Evolutionary conservation across 2,797 vertebrate species (phyloP).

Genomic region (Cuculus canorus): DNA sequence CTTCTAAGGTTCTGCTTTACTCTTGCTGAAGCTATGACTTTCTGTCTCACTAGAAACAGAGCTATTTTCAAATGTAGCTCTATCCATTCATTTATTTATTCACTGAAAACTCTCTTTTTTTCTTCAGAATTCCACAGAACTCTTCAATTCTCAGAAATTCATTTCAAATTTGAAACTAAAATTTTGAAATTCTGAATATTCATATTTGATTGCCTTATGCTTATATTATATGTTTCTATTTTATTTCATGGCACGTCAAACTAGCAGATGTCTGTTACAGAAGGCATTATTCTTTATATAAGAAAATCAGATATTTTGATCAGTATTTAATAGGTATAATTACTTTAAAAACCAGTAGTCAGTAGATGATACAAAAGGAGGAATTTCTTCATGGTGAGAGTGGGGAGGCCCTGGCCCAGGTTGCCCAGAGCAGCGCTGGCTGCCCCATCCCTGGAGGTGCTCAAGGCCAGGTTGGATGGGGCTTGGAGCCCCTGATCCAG

Average conservation of each 20-base stretch:
- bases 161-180: neutral
- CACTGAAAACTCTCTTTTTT: neutral
- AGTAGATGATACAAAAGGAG: no score
- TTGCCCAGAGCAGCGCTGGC: no score
- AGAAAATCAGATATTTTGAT: slow-evolving; percentile 14
- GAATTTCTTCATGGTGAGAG: no score
- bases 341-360: neutral
- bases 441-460: no score
- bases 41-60: accelerated
- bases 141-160: neutral
- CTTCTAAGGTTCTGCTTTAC: neutral
- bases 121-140: neutral
- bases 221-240: neutral
- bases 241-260: neutral
- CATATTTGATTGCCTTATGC: neutral
- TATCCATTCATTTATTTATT: neutral
- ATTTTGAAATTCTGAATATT: neutral
- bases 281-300: neutral
- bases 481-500: no score
- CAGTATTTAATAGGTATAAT: neutral
- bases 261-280: neutral
- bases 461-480: no score
- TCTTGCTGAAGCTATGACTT: neutral
- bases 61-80: neutral
- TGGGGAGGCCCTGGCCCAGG: no score